Conservation (phyloP, 2,888 invertebrate species). For the Hoplodrina blanda region DNA sequence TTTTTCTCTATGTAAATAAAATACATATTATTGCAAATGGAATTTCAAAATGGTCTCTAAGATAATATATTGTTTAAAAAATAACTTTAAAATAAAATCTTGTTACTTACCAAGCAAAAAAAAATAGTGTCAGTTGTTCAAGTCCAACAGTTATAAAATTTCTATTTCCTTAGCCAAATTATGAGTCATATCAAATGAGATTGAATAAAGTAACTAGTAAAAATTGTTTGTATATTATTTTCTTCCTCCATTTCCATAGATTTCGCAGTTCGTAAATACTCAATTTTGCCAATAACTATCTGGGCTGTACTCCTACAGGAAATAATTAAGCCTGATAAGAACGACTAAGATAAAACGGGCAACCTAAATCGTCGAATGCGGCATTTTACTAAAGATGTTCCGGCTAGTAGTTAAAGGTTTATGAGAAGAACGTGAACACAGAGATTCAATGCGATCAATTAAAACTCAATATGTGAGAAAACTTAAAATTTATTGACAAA, state of each 20-base stretch:
- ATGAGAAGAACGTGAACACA: too few relatives aligned
- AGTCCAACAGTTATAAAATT: constrained; percentile 73
- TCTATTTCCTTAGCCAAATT: constrained; percentile 88
- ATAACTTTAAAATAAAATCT: background rate
- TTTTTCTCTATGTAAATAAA: constrained; percentile 13
- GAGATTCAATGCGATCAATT: background rate
- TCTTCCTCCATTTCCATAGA: constrained; percentile 37
- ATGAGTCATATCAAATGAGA: constrained; percentile 90
- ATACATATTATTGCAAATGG: constrained; percentile 18
- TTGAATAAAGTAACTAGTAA: constrained; percentile 87
- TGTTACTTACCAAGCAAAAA: background rate
- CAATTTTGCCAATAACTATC: too few relatives aligned
- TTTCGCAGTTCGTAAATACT: background rate
- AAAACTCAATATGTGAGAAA: constrained; percentile 2
- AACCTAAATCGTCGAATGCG: too few relatives aligned
- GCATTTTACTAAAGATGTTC: too few relatives aligned
- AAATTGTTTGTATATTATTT: constrained; percentile 62
- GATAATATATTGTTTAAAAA: constrained; percentile 8
- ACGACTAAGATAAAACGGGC: too few relatives aligned
- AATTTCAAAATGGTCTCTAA: constrained; percentile 8
- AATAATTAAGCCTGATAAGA: too few relatives aligned
- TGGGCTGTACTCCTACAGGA: too few relatives aligned
- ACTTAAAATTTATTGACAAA: constrained; percentile 37
- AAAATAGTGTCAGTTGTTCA: constrained; percentile 67
- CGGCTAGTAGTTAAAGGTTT: too few relatives aligned